phyloP scores from a whole-genome alignment of 2,888 invertebrate genomes.

The Tetragnatha montana region DNA sequence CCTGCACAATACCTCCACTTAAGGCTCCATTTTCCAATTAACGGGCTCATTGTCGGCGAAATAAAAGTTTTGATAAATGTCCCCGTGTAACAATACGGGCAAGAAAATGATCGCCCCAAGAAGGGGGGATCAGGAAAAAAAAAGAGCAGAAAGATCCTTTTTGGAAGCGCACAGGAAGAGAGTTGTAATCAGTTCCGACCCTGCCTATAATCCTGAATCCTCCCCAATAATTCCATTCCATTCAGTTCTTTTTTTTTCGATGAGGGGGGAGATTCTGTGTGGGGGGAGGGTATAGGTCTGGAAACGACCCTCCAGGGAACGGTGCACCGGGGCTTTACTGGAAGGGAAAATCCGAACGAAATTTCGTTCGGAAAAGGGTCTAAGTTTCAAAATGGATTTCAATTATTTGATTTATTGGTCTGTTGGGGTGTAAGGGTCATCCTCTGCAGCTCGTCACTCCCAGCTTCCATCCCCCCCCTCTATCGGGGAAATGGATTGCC shows the following conservation, averaged over 20 bases:
- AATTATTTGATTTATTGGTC: slow-evolving; percentile 64
- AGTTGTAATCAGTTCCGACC: slow-evolving; percentile 28
- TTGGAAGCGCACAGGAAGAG: neutral
- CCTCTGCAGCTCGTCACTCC: slow-evolving; percentile 10
- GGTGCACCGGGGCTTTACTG: neutral
- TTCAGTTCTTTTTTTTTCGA: neutral
- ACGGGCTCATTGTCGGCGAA: neutral
- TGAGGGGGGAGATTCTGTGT: neutral
- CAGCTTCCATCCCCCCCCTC: slow-evolving; percentile 12
- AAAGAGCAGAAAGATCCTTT: neutral
- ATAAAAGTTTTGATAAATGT: slow-evolving; percentile 26
- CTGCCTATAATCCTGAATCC: slow-evolving; percentile 24
- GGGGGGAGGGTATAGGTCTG: neutral
- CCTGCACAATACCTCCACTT: neutral
- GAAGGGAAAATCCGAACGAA: slow-evolving; percentile 2
- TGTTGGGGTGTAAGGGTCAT: slow-evolving; percentile 43
- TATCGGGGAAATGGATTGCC: slow-evolving; percentile 25
- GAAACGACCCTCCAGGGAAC: slow-evolving; percentile 50
- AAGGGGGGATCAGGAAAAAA: neutral
- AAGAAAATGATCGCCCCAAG: slow-evolving; percentile 3
- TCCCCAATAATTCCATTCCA: slow-evolving; percentile 37
- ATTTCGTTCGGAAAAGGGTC: slow-evolving; percentile 49
- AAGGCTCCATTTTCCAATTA: slow-evolving; percentile 5
- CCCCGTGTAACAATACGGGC: neutral
- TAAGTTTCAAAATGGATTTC: slow-evolving; percentile 65